Evolutionary conservation across 1,140 invertebrate species (phyloP).

Genomic region (Trinorchestia longiramus): DNA sequence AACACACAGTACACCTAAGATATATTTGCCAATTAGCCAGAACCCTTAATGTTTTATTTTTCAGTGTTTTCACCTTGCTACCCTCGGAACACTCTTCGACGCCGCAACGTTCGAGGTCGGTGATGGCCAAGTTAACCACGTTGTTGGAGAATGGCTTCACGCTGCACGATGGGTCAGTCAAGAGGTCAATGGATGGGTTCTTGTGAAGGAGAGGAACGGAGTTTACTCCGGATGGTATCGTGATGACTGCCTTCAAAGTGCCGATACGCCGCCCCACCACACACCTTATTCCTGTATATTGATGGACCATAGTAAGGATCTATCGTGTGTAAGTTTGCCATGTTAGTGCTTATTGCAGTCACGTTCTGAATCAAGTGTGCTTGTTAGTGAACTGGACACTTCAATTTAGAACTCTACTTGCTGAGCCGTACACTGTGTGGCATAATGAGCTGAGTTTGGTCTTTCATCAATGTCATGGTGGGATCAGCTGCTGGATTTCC

Average conservation of each 20-base stretch:
- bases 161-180: constrained; percentile 62
- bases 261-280: constrained; percentile 57
- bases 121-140: constrained; percentile 62
- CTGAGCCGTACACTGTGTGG: background rate
- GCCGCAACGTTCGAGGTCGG: constrained; percentile 64
- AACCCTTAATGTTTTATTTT: too few species aligned
- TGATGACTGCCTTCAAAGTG: constrained; percentile 60
- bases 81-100: constrained; percentile 60
- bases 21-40: too few species aligned
- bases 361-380: background rate
- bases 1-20: too few species aligned
- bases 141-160: constrained; percentile 61
- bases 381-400: too few species aligned
- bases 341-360: background rate
- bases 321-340: background rate
- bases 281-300: constrained; percentile 60
- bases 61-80: constrained; percentile 43
- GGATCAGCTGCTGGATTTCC: too few species aligned
- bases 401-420: too few species aligned
- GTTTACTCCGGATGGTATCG: constrained; percentile 56
- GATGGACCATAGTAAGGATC: background rate
- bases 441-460: too few species aligned
- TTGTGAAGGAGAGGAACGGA: constrained; percentile 61
- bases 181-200: constrained; percentile 59
- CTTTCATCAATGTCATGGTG: too few species aligned